Evolutionary conservation across 2,113 vertebrate species (phyloP).

Genomic region (Tricholaema leucomelas): DNA sequence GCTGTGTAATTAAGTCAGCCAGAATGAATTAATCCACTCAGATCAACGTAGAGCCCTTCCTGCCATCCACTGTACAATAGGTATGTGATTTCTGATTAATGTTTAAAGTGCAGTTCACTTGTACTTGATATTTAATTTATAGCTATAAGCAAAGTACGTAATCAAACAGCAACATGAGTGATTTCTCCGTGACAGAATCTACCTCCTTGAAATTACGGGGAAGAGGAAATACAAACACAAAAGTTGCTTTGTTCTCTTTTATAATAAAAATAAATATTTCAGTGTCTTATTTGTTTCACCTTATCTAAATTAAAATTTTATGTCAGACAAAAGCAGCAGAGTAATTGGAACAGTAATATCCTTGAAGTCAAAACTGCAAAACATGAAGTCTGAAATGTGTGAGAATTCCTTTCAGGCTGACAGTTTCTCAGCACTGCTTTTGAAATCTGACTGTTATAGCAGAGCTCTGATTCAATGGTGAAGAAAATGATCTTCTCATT

Average conservation of each 20-base stretch:
- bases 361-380: background rate
- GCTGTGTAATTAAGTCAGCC: constrained; percentile 42
- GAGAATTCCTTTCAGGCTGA: background rate
- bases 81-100: constrained; percentile 67
- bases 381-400: background rate
- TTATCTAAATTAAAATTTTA: constrained; percentile 61
- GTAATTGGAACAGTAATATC: constrained; percentile 2
- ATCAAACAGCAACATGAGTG: background rate
- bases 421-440: constrained; percentile 5
- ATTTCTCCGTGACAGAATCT: constrained; percentile 40
- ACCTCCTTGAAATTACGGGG: constrained; percentile 11
- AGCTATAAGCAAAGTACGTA: constrained; percentile 48
- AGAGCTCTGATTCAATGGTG: constrained; percentile 12
- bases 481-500: constrained; percentile 25
- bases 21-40: constrained; percentile 55
- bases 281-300: constrained; percentile 38
- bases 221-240: constrained; percentile 33
- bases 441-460: background rate
- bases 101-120: constrained; percentile 68
- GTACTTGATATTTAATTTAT: constrained; percentile 73
- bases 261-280: constrained; percentile 61
- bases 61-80: constrained; percentile 21
- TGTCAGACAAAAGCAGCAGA: background rate
- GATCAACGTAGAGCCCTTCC: constrained; percentile 28
- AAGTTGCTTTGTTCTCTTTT: constrained; percentile 28